Evolutionary conservation across 1,140 invertebrate genomes (phyloP), one percentile per base, ranked within the genome.

Genomic region (Drosophila eugracilis): DNA sequence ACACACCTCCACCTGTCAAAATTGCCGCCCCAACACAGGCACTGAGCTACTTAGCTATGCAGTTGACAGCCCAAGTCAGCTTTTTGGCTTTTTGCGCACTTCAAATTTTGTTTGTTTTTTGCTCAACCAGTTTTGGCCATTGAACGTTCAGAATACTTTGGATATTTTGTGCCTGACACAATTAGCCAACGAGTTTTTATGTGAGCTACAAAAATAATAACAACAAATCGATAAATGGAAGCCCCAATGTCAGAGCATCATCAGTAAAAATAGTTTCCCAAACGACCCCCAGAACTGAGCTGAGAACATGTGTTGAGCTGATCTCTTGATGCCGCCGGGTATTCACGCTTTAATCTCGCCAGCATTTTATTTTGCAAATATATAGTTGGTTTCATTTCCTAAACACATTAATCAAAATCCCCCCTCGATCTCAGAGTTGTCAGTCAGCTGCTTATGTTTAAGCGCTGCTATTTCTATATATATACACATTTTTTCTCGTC

Each of bases 41-140:
- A 9, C 44, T 28, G 42, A 69, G 79, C 79, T 71, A 76, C 76
- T 84, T 84, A 72, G 60, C 62, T 76, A 86, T 84, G 80, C 80
- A 84, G 58, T 59, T 86, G 80, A 84, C 80, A 84, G 80, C 53
- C 45, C 48, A 45, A 62, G 19, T 65, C 58, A 52, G 60, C 62
- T 70, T 81, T 63, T 32, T 10, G 36, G n/a, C n/a, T 36, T 52
- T 76, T 83, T 71, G 65, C 59, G 59, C 49, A 47, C 63, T 76
- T 47, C 19, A 53, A 10, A 22, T 10, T 36, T 28, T 58, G 50
- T 19, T 37, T 30, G 28, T 65, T 42, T 15, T 32, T 62, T 54
- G 41, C 28, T 70, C 52, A 78, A 78, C 83, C 59, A 70, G 77
- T 77, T 86, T 65, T 39, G 58, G 83, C 57, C 81, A 88, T 77